Base-by-base conservation (phyloP, 2,113 vertebrate species). In the Pelmatolapia mariae region DNA sequence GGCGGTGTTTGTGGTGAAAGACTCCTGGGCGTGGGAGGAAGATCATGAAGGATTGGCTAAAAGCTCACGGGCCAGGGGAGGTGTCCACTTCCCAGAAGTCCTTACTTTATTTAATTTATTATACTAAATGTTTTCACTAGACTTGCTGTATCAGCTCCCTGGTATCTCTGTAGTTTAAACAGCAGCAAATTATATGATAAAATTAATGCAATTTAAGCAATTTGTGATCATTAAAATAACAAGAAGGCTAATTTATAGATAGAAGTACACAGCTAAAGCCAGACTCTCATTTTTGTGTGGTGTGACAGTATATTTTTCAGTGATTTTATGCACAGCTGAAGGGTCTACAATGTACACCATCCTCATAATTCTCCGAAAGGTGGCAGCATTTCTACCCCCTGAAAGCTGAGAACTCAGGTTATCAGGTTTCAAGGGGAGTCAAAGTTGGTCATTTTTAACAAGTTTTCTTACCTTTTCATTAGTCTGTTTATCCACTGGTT, bases 21-120 rank as follows among this genome's bases (percentile, higher is more conserved):
- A 76, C 9, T 15, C 6, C 47, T 11, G 84, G 88, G 92, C 82
- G 92, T 89, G 50, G 19, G 3, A 63, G 9, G n/a, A 2, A 52
- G 10, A 5, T 26, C 8, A 3, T 15, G 38, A 9, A 2, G 73
- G 88, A 94, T 92, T 95, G 92, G 91, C 45, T 82, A 52, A n/a
- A 16, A 22, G 11, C 85, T 56, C 10, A 76, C 31, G 3, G n/a
- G n/a, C 22, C 11, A 11, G 4, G 9, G 10, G 53, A 11, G 47
- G 47, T 7, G 18, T 19, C 8, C 11, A 43, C 40, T 43, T 43
- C 40, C 40, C 10, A 43, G 40, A 43, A 43, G 40, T 12, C 11
- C 40, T 43, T 43, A 43, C 40, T 43, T 43, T 13, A 31, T 31
- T 56, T 24, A 56, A 13, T 24, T 13, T 57, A 57, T 57, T 57